phyloP scores from a whole-genome alignment of 1,140 invertebrate species.

The Coboldia fuscipes region DNA sequence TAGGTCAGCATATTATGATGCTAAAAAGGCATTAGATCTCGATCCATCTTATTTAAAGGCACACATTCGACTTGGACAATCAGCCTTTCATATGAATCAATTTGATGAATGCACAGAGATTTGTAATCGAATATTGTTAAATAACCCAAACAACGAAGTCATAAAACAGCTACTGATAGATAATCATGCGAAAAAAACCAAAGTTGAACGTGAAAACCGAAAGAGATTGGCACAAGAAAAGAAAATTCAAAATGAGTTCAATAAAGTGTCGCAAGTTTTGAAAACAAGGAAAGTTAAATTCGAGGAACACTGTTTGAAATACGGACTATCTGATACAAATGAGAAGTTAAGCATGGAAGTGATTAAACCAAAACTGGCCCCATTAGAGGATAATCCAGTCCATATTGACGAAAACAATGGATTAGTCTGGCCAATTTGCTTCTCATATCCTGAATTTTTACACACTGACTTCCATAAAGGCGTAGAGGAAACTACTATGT shows the following conservation, averaged over 20 bases:
- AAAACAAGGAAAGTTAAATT: slow-evolving; percentile 29
- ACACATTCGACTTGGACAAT: slow-evolving; percentile 47
- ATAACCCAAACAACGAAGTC: slow-evolving; percentile 29
- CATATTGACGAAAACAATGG: slow-evolving; percentile 21
- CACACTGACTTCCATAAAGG: slow-evolving; percentile 50
- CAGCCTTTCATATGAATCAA: slow-evolving; percentile 40
- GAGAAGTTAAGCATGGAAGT: too few relatives aligned
- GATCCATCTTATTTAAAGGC: slow-evolving; percentile 65
- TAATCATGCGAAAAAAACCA: slow-evolving; percentile 27
- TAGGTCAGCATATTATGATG: slow-evolving; percentile 49
- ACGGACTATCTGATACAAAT: slow-evolving; percentile 20
- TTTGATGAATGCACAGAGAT: slow-evolving; percentile 50
- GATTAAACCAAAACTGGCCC: slow-evolving; percentile 21
- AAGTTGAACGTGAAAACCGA: slow-evolving; percentile 37
- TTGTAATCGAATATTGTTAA: slow-evolving; percentile 44
- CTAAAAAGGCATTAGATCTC: slow-evolving; percentile 50
- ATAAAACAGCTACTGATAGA: slow-evolving; percentile 32
- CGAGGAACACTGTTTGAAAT: slow-evolving; percentile 23
- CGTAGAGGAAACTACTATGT: slow-evolving; percentile 50
- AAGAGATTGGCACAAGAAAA: slow-evolving; percentile 29
- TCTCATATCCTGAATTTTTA: slow-evolving; percentile 62
- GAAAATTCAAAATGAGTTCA: slow-evolving; percentile 22
- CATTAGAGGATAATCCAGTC: slow-evolving; percentile 15
- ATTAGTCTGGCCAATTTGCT: slow-evolving; percentile 60
- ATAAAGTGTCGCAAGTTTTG: slow-evolving; percentile 17